phyloP scores from a whole-genome alignment of 2,797 vertebrate species.

The Rousettus madagascariensis region DNA sequence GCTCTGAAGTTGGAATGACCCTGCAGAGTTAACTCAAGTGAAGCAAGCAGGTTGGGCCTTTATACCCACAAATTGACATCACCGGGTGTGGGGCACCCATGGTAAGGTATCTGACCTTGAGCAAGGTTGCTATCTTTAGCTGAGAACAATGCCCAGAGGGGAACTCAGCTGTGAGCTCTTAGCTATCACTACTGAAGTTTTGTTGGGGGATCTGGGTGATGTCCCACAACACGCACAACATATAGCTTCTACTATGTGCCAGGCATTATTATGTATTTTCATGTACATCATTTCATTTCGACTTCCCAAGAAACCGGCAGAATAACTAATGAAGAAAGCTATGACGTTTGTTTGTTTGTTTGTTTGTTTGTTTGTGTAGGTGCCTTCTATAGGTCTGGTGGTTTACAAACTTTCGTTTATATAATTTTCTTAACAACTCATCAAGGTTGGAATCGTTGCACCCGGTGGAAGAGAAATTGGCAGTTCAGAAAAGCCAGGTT shows the following conservation, averaged over 20 bases:
- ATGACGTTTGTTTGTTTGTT: neutral
- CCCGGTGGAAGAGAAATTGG: neutral
- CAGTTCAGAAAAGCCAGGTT: neutral
- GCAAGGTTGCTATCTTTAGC: neutral
- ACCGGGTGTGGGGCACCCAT: neutral
- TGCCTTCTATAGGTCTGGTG: neutral
- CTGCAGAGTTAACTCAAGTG: neutral
- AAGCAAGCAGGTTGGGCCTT: neutral
- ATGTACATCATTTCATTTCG: neutral
- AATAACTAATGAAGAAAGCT: neutral
- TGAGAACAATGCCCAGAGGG: neutral
- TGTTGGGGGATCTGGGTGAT: neutral
- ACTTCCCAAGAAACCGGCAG: neutral
- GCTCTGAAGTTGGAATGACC: neutral
- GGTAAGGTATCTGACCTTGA: neutral
- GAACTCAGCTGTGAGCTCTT: neutral
- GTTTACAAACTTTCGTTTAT: neutral
- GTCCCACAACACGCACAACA: no score
- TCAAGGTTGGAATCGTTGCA: neutral
- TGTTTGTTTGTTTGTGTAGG: neutral
- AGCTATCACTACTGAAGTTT: neutral
- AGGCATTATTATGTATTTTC: neutral
- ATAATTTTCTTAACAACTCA: slow-evolving; percentile 4
- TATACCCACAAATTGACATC: neutral
- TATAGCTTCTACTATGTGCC: neutral